These are phyloP conservation scores for Megalurothrips usitatus DNA, from an alignment of 2,888 invertebrate species.

Conservation along the genomic window DNA sequence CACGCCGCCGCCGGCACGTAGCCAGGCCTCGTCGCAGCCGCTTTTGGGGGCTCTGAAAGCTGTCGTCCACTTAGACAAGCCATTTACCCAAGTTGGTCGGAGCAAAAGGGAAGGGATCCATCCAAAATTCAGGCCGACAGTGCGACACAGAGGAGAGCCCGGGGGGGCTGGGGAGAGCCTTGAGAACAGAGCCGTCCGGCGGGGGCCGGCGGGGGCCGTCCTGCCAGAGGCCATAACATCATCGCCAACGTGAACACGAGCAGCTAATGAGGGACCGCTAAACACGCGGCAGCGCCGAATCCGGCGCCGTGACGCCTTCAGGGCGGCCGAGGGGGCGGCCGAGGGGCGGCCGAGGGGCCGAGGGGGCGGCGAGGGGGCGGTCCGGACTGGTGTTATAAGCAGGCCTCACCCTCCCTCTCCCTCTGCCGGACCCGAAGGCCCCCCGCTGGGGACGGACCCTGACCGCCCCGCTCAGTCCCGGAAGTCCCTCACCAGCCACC, in stretches of 20 bases:
- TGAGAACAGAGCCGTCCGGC: neutral
- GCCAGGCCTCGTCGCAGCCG: no score
- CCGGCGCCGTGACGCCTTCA: no score
- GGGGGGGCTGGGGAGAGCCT: neutral
- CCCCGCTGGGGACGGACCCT: no score
- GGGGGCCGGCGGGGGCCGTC: neutral
- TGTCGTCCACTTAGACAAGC: neutral
- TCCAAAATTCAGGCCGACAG: constrained; percentile 4
- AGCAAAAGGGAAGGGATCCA: constrained; percentile 15
- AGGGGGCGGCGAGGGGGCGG: neutral
- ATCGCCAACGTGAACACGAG: neutral
- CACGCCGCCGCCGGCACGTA: neutral
- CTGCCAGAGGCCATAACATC: no score
- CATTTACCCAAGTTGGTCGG: constrained; percentile 9
- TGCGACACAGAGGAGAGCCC: neutral
- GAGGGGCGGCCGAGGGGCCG: neutral
- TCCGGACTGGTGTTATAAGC: no score
- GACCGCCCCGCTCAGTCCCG: no score
- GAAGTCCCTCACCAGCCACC: no score
- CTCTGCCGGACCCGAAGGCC: no score
- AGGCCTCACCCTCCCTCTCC: no score
- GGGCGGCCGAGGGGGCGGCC: neutral
- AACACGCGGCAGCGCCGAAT: neutral
- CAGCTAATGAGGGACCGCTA: neutral
- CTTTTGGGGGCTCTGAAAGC: neutral